Conservation (phyloP, 2,113 vertebrate species). For the Sminthopsis crassicaudata region DNA sequence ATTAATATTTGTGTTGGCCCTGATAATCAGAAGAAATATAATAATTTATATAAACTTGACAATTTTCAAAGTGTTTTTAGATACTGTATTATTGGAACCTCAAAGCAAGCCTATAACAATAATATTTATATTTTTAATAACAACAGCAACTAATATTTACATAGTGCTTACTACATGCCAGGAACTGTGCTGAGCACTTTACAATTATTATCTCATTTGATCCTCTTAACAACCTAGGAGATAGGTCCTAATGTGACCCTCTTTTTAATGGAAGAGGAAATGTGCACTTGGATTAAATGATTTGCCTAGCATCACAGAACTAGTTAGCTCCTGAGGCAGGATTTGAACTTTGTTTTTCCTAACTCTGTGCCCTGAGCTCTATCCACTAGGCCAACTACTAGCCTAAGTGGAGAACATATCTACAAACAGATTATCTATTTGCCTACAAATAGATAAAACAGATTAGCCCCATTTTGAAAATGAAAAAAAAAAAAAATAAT, state of each 20-base stretch:
- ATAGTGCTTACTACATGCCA: neutral
- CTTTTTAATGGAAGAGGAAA: neutral
- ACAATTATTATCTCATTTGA: neutral
- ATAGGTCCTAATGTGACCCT: neutral
- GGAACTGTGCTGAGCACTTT: neutral
- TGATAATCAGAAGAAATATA: conserved; percentile 3
- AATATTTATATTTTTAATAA: neutral
- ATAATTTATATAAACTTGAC: conserved; percentile 13
- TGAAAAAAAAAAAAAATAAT: neutral
- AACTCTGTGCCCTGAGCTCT: neutral
- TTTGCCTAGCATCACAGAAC: neutral
- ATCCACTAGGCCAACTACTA: neutral
- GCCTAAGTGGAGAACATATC: neutral
- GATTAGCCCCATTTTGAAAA: neutral
- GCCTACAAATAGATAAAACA: neutral
- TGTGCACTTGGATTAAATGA: neutral
- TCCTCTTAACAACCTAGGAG: neutral
- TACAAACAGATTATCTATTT: too few species aligned
- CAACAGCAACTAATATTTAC: neutral
- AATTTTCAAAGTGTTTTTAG: neutral
- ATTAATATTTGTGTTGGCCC: neutral
- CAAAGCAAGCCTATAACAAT: neutral
- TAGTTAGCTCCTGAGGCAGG: neutral
- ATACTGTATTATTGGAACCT: neutral
- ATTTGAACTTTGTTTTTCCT: neutral